Conservation (phyloP, 2,888 invertebrate species). For the Andrena haemorrhoa region DNA sequence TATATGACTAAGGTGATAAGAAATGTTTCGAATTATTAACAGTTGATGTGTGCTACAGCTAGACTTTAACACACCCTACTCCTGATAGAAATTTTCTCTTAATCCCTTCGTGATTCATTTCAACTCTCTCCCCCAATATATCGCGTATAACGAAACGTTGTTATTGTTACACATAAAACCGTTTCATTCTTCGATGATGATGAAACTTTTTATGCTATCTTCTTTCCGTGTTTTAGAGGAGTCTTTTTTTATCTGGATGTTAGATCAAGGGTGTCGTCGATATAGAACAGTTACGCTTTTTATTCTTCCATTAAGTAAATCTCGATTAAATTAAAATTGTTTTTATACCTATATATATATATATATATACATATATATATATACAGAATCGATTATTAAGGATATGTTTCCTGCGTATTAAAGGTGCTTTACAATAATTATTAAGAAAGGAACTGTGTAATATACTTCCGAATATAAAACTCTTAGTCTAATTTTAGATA, state of each 20-base stretch:
- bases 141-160: constrained; percentile 19
- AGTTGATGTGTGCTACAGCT: constrained; percentile 30
- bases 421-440: constrained; percentile 52
- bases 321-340: constrained; percentile 24
- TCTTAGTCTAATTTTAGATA: constrained; percentile 34
- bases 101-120: neutral
- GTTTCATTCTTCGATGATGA: constrained; percentile 24
- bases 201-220: constrained; percentile 7
- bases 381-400: constrained; percentile 33
- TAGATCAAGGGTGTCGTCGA: neutral
- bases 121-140: constrained; percentile 1
- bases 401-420: constrained; percentile 37
- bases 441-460: constrained; percentile 23
- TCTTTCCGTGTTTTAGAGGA: constrained; percentile 11
- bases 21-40: constrained; percentile 45
- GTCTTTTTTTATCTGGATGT: constrained; percentile 12
- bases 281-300: constrained; percentile 17
- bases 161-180: constrained; percentile 34
- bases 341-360: constrained; percentile 17
- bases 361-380: constrained; percentile 1
- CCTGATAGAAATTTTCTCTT: neutral
- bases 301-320: constrained; percentile 22
- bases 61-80: constrained; percentile 2
- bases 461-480: constrained; percentile 30
- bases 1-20: constrained; percentile 32